Conservation (phyloP, 2,888 invertebrate species). For the Flexamia atlantica region DNA sequence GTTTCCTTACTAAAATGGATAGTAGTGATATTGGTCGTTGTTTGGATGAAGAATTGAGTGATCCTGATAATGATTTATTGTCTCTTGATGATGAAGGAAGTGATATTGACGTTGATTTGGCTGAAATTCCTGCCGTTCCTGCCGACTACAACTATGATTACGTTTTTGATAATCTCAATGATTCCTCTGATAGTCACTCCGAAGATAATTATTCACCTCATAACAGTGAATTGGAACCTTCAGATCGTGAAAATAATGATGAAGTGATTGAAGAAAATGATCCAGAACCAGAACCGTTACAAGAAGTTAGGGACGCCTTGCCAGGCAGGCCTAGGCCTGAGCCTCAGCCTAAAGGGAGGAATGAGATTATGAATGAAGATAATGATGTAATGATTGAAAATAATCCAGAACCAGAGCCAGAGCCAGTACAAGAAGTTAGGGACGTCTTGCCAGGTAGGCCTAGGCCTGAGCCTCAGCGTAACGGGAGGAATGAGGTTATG, state of each 20-base stretch:
- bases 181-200: neutral
- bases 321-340: too few species aligned
- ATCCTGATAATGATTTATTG: neutral
- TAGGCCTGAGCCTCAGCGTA: too few species aligned
- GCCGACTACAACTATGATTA: neutral
- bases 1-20: neutral
- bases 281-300: neutral
- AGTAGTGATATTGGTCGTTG: neutral
- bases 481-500: too few species aligned
- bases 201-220: neutral
- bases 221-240: neutral
- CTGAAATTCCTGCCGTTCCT: neutral
- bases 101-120: neutral
- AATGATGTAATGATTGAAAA: too few species aligned
- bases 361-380: too few species aligned
- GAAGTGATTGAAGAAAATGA: neutral
- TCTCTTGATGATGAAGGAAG: neutral
- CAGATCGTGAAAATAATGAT: neutral
- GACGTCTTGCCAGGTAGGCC: too few species aligned
- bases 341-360: too few species aligned
- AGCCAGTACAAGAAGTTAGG: too few species aligned
- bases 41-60: neutral
- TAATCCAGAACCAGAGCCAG: too few species aligned
- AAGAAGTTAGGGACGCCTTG: too few species aligned
- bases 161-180: neutral